Evolutionary conservation across 2,888 invertebrate species (phyloP).

Genomic region (Halictus quadricinctus): DNA sequence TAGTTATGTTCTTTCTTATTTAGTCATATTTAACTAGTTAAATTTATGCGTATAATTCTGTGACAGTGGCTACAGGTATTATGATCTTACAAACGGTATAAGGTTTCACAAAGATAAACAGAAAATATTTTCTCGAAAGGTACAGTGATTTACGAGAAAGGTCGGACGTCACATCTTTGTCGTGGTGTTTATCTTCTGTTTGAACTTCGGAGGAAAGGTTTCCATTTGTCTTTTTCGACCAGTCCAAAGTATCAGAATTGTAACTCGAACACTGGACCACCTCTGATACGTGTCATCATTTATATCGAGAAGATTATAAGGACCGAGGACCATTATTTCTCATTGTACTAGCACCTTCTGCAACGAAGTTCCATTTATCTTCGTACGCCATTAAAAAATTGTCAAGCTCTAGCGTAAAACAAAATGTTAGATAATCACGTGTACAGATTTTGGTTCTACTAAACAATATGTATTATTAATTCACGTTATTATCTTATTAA

Average conservation of each 20-base stretch:
- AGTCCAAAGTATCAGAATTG: constrained; percentile 14
- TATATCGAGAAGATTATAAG: constrained; percentile 10
- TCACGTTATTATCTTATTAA: no score
- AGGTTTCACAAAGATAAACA: constrained; percentile 5
- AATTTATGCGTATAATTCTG: neutral
- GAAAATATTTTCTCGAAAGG: neutral
- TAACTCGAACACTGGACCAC: neutral
- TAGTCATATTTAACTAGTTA: neutral
- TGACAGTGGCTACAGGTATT: neutral
- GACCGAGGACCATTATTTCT: constrained; percentile 4
- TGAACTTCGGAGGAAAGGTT: neutral
- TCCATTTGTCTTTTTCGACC: constrained; percentile 9
- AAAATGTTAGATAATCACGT: neutral
- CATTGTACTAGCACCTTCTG: neutral
- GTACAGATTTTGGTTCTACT: neutral
- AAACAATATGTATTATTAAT: neutral
- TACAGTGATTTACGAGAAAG: constrained; percentile 7
- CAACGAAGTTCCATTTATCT: neutral
- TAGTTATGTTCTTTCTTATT: neutral
- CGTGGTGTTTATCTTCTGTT: constrained; percentile 6
- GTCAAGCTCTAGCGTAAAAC: neutral
- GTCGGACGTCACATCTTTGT: neutral
- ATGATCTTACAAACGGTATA: neutral
- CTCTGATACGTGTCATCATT: constrained; percentile 12
- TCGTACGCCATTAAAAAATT: neutral